Base-by-base conservation (phyloP, 2,888 invertebrate genomes). In the Sylvicola fuscatus region DNA sequence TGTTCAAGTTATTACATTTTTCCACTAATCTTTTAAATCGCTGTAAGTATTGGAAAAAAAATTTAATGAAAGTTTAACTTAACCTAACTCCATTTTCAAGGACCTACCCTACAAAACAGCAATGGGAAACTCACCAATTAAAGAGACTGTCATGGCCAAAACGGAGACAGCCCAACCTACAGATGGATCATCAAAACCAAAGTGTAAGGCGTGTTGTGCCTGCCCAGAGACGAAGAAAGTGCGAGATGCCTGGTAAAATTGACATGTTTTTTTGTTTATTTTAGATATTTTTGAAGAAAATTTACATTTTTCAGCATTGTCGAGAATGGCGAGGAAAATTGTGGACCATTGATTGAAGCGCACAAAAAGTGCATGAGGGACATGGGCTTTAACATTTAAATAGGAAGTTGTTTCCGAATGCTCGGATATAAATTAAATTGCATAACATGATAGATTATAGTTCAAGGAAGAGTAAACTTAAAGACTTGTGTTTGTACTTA, bases 311-410 rank as follows among this genome's bases (percentile, higher is more conserved):
- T 39, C 66, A 92, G 90, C 52, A 86, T 93, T 38, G 74, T 90
- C 27, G 80, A 86, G 52, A 76, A 73, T 43, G 93, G 97, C 0
- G 86, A 93, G 62, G 87, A 86, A 49, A 76, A 90, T 48, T 98
- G 97, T 52, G 66, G 70, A 13, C 65, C 75, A 29, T 61, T 90
- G 32, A 97, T 98, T 43, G 93, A 95, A 62, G 92, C 90, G 10
- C 97, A 98, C 57, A 90, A 89, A 60, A 73, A 78, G 42, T 98
- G 97, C 59, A 93, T 98, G 93, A 70, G 90, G 45, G 79, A 82
- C 45, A 66, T 87, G 64, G 97, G 97, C 33, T 98, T 97, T 60
- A 90, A 95, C 44, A 79, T 97, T 46, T 97, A 75, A n/a, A 29
- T 29, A 8, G 8, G 8, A 8, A 8, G 8, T 8, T 21, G 21